Conservation (phyloP, 2,797 vertebrate genomes). For the Pangasius djambal region DNA sequence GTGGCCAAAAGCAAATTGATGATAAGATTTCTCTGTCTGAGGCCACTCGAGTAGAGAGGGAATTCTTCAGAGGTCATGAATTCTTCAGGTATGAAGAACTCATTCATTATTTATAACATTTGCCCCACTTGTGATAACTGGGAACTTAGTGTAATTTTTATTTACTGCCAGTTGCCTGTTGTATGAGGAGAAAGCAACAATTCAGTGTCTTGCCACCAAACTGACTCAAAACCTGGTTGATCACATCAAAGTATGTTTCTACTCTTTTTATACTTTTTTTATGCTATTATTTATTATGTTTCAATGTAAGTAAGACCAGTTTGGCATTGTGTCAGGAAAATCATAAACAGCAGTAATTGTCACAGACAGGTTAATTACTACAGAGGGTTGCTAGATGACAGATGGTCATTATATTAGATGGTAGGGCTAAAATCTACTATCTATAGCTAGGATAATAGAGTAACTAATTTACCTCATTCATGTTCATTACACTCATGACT, state of each 20-base stretch:
- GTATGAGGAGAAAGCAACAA: constrained; percentile 68
- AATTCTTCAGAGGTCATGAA: constrained; percentile 76
- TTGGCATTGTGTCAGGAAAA: neutral
- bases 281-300: neutral
- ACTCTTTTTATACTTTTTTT: neutral
- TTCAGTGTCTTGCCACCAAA: constrained; percentile 70
- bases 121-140: neutral
- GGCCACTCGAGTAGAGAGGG: constrained; percentile 70
- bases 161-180: constrained; percentile 65
- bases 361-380: neutral
- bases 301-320: neutral
- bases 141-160: neutral
- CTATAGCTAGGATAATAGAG: neutral
- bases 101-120: neutral
- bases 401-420: neutral
- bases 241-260: constrained; percentile 74
- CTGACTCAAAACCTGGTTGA: constrained; percentile 75
- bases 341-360: neutral
- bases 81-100: constrained; percentile 71
- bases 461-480: neutral
- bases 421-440: neutral
- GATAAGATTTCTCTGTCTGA: constrained; percentile 62
- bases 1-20: constrained; percentile 78
- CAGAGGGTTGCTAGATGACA: neutral
- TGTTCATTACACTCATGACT: neutral